Conservation (phyloP, 2,888 invertebrate genomes). For the Cylloceria caligata region DNA sequence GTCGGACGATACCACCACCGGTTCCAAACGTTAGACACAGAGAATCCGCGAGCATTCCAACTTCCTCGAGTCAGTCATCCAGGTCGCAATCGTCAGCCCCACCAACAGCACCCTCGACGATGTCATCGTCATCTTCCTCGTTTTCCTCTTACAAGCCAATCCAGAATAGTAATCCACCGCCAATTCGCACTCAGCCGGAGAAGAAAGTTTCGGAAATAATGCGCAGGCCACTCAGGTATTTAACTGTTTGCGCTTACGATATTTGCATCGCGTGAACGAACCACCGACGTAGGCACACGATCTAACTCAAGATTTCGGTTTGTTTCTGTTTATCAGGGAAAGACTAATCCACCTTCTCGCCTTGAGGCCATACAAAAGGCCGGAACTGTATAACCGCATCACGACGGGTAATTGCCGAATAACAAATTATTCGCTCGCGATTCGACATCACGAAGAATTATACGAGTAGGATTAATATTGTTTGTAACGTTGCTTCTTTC, state of each 20-base stretch:
- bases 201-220: constrained; percentile 87
- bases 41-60: constrained; percentile 80
- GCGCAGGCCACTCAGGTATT: constrained; percentile 90
- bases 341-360: constrained; percentile 97
- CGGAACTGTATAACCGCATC: constrained; percentile 93
- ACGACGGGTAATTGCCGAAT: constrained; percentile 88
- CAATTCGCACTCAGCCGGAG: constrained; percentile 76
- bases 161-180: constrained; percentile 76
- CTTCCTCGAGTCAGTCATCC: constrained; percentile 78
- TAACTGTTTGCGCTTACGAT: background rate
- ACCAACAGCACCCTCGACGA: constrained; percentile 67
- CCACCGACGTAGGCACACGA: background rate
- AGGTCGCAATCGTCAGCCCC: constrained; percentile 84
- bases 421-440: background rate
- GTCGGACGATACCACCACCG: constrained; percentile 77
- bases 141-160: constrained; percentile 85
- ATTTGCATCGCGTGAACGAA: background rate
- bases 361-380: constrained; percentile 96
- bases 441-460: background rate
- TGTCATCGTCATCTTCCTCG: constrained; percentile 71
- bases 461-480: background rate
- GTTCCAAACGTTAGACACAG: constrained; percentile 80
- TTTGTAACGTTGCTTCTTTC: background rate
- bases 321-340: constrained; percentile 88
- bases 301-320: constrained; percentile 16